A percentile compares a stretch with the other conserved stretches of the same genome.
These are phyloP conservation scores for Anthrax anthrax DNA, from an alignment of 2,888 invertebrate species.

Conservation along the genomic window DNA sequence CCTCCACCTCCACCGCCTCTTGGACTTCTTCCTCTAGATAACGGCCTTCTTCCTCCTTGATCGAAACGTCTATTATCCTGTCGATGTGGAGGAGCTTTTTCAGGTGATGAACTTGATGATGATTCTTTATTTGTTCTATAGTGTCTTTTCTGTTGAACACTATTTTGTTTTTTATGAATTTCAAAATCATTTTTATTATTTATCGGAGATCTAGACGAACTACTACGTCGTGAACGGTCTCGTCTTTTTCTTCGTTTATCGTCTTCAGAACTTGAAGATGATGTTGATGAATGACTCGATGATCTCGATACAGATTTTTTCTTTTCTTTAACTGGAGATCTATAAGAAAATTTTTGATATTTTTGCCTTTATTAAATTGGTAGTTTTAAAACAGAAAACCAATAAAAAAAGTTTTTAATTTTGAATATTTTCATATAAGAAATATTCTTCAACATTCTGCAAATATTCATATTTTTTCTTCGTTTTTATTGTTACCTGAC, in stretches of 20 bases:
- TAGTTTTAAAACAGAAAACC: no score
- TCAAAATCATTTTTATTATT: constrained; percentile 47
- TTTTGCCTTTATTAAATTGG: constrained; percentile 3
- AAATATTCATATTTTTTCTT: no score
- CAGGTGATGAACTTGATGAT: constrained; percentile 43
- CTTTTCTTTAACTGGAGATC: constrained; percentile 19
- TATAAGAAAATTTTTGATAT: constrained; percentile 9
- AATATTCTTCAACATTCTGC: no score
- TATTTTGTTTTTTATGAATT: constrained; percentile 60
- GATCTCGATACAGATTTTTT: constrained; percentile 18
- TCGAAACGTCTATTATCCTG: constrained; percentile 17
- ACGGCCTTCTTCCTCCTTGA: constrained; percentile 17
- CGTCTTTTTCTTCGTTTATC: constrained; percentile 32
- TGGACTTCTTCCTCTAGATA: constrained; percentile 19
- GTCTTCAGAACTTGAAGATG: constrained; percentile 21
- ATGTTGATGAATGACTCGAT: constrained; percentile 21
- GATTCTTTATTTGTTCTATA: constrained; percentile 78
- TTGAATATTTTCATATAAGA: no score
- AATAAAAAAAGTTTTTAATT: no score
- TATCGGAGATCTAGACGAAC: constrained; percentile 27
- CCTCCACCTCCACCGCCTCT: constrained; percentile 6
- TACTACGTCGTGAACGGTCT: constrained; percentile 28
- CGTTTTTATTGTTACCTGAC: no score
- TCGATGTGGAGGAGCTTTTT: constrained; percentile 18
- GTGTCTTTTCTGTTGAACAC: constrained; percentile 76